Evolutionary conservation across 2,797 vertebrate species (phyloP), one percentile per base, ranked within the genome.

Genomic region (Rousettus madagascariensis): DNA sequence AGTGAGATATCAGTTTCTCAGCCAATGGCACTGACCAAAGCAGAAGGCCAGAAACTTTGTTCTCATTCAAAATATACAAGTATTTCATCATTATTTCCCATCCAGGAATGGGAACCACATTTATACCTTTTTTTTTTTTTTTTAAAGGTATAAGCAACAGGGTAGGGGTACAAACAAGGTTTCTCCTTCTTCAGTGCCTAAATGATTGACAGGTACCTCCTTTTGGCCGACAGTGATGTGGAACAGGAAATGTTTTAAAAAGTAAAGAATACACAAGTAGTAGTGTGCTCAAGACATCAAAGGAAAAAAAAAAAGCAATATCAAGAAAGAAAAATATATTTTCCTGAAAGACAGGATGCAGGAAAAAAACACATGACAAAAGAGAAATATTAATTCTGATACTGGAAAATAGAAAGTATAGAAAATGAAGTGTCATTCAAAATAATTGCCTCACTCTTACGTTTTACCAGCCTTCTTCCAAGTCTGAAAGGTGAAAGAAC

Each of bases 371-470:
- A 80, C 57, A 90, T 75, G 26, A 83, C 38, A 51, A 88, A 93
- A 77, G 16, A 91, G 36, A 94, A 95, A 80, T 12, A 83, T 22
- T 17, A 68, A 36, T 43, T 84, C 30, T 82, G 33, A 86, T 36
- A 11, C 13, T n/a, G 4, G 41, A 74, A 95, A 95, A 94, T 19
- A 94, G 22, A 96, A 79, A 92, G 49, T 49, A 49, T 6, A n/a
- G 30, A 15, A 24, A 66, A 92, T 49, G 28, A 95, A 90, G 28
- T 59, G 63, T 3, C 16, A 74, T 30, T 96, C 51, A 93, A 85
- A 80, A 63, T 66, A 91, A 93, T 11, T 68, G 41, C 51, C 65
- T 86, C 26, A 6, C 33, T 69, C 65, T 85, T 79, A 49, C 16
- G 28, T 80, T 71, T 74, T 93, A 59, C 53, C 22, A 75, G 51